Evolutionary conservation across 2,113 vertebrate species (phyloP), one percentile per base, ranked within the genome.

Genomic region (Sterrhoptilus dennistouni): DNA sequence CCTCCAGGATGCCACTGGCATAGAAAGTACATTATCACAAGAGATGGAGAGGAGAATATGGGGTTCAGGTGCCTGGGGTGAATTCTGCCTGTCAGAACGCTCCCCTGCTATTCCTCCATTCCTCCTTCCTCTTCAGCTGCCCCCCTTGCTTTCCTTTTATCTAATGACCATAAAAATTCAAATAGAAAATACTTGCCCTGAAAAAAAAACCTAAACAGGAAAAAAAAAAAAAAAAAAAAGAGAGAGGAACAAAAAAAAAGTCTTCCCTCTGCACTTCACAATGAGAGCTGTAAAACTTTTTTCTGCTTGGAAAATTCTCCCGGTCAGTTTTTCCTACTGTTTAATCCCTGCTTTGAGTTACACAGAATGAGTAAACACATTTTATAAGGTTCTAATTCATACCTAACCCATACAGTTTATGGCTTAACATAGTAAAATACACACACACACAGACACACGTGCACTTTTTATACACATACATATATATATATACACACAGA

Each of bases 341-440:
- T 97, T 98, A 98, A 97, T 97, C 96, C 86, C 93, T 6, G 70
- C 92, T 94, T 98, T 97, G 96, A 97, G 97, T 97, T 97, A 97
- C 54, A 83, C 81, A 92, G 97, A 97, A 96, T 95, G 96, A 97
- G 97, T 97, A 97, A 97, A 98, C 96, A 97, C 72, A n/a, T 96
- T 97, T 98, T 97, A 98, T 97, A 97, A 97, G 97, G 87, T 97
- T 97, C 96, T 98, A 97, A 97, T 96, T 98, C 96, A 98, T 96
- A 97, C 90, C 95, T 96, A 97, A 89, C 79, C 87, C 89, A 87
- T 92, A 83, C 69, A 95, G 94, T 97, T 98, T 96, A 97, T 85
- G 93, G 88, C 77, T 97, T 87, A 95, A 95, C 82, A 87, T 88
- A 96, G 94, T 94, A 91, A 94, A 97, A 90, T 93, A 95, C 44